A percentile compares a stretch with the other conserved stretches of the same genome.
Evolutionary conservation across 2,797 vertebrate species (phyloP).

Genomic region (Rhabdophis nuchalis): DNA sequence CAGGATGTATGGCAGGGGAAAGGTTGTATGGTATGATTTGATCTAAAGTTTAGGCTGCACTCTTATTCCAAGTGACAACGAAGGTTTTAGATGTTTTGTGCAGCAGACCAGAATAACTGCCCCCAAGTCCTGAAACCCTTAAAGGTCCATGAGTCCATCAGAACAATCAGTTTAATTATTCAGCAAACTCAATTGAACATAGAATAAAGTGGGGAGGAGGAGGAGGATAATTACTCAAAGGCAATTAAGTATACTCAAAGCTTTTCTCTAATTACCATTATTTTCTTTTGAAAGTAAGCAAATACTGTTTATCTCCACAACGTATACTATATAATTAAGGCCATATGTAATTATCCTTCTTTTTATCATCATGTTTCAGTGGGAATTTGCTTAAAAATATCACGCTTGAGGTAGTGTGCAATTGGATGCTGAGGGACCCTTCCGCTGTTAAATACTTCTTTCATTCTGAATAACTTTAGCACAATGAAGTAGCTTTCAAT

Average conservation of each 20-base stretch:
- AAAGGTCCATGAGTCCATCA: not conserved
- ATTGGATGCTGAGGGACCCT: not conserved
- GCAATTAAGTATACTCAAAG: slow-evolving; percentile 58
- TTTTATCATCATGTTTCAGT: slow-evolving; percentile 42
- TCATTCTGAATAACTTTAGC: not conserved
- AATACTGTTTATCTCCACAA: slow-evolving; percentile 56
- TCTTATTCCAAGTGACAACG: not conserved
- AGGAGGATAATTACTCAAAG: slow-evolving; percentile 56
- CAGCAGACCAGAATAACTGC: not conserved
- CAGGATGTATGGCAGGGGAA: not conserved
- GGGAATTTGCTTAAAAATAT: slow-evolving; percentile 34
- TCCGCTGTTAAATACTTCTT: not conserved
- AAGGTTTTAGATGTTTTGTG: not conserved
- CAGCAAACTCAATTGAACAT: slow-evolving; percentile 43
- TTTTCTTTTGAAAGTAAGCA: slow-evolving; percentile 57
- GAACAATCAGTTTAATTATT: slow-evolving; percentile 40
- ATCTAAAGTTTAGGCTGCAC: not conserved
- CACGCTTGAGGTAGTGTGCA: slow-evolving; percentile 24
- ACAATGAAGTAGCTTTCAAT: not conserved
- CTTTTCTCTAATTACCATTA: slow-evolving; percentile 60
- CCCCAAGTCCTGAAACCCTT: not conserved
- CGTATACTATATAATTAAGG: slow-evolving; percentile 55
- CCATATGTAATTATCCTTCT: slow-evolving; percentile 54
- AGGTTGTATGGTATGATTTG: not conserved
- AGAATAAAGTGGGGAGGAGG: slow-evolving; percentile 26